Base-by-base conservation (phyloP, 2,113 vertebrate species). In the Heterotilapia buettikoferi region DNA sequence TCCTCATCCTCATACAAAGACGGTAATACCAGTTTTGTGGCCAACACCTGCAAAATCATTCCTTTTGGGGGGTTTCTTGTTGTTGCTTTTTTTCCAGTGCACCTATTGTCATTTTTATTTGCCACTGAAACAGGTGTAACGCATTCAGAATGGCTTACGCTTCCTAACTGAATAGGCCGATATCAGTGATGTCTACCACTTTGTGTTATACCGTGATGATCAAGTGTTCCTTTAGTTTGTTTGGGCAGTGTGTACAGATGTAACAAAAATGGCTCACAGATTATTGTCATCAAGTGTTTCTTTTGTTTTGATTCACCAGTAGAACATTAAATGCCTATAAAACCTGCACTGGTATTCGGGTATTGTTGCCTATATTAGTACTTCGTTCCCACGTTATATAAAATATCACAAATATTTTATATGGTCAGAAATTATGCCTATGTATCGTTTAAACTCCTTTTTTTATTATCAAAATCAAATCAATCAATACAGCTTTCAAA, bases 251-350 rank as follows among this genome's bases (percentile, higher is more conserved):
- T 24, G 24, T 71, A 29, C 21, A 5, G 9, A 11, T 10, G 3
- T 29, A 43, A 47, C 68, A 76, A 76, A 71, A 47, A 47, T 18
- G 40, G 16, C 24, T 47, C 36, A 71, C 38, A 71, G 5, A 0
- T 43, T 18, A 76, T 73, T 73, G 16, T 73, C 5, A 73, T 73
- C 68, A 47, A 47, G 21, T 47, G 9, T 76, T 76, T 76, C 21
- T 47, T 76, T 18, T 47, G 21, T 47, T 76, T 29, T 47, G 40
- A 76, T 76, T 16, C n/a, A 29, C 68, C 21, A 73, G 21, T 9
- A 45, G 21, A 26, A 45, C 0, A 73, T 18, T 45, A 76, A 76
- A 73, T 73, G 3, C 14, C 40, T 29, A 45, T 73, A 47, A 29
- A 47, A 45, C 13, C 68, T 5, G 7, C 21, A 45, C 14, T 29